A percentile compares a stretch with the other conserved stretches of the same genome.
Conservation (phyloP, 1,140 invertebrate species). For the Leptinotarsa lineolata region DNA sequence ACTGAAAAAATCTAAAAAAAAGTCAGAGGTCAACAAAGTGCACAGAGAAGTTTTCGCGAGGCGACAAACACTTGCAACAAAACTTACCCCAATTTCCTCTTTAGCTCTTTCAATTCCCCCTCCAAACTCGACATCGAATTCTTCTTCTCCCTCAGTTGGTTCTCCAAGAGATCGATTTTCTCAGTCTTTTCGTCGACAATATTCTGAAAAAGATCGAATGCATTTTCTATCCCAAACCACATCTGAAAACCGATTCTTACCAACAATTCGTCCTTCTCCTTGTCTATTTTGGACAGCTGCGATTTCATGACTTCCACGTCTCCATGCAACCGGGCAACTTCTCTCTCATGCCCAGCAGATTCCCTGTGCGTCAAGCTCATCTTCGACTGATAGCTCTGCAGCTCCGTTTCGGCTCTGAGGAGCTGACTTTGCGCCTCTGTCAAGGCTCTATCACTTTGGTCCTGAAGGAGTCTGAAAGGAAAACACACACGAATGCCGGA, state of each 20-base stretch:
- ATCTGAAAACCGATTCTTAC: conserved; percentile 38
- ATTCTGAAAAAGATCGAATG: conserved; percentile 46
- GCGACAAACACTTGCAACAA: not conserved
- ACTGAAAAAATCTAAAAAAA: conserved; percentile 39
- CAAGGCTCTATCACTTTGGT: conserved; percentile 53
- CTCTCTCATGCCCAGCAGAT: conserved; percentile 31
- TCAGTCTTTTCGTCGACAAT: conserved; percentile 55
- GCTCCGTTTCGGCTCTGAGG: conserved; percentile 46
- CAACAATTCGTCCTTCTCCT: conserved; percentile 54
- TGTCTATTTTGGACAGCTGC: conserved; percentile 50
- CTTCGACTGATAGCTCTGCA: conserved; percentile 44
- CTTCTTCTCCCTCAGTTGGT: conserved; percentile 44
- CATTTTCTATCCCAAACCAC: not conserved
- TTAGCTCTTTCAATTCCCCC: conserved; percentile 42
- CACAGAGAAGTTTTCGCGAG: not conserved
- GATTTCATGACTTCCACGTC: conserved; percentile 49
- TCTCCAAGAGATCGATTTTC: conserved; percentile 47
- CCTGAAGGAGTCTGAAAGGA: conserved; percentile 50
- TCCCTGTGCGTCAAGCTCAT: conserved; percentile 34
- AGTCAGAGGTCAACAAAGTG: not conserved
- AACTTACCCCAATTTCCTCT: conserved; percentile 51
- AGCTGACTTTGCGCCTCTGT: conserved; percentile 50
- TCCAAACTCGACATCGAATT: conserved; percentile 40
- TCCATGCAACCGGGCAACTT: conserved; percentile 42
- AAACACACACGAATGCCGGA: too few relatives aligned